These are phyloP conservation scores for Pentamera pediparva DNA, from an alignment of 53 echinoderm and acorn worm species.

Conservation along the genomic window DNA sequence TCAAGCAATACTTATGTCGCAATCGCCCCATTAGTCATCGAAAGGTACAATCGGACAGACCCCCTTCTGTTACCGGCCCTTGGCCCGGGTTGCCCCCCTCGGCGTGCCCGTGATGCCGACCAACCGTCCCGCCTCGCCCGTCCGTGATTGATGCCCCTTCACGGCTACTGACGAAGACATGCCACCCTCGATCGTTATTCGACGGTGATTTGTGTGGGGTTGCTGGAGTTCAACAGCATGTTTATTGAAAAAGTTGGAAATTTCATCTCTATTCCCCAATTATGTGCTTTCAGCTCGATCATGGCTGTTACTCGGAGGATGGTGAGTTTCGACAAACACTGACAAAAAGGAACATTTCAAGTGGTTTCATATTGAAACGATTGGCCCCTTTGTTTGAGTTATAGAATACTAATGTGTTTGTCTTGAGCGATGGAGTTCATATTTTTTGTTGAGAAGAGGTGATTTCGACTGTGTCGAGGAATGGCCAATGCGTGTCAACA, in stretches of 20 bases:
- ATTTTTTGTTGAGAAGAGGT: too few relatives aligned
- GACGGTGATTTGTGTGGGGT: conserved; percentile 5
- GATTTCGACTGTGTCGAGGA: too few relatives aligned
- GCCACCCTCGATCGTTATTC: not conserved
- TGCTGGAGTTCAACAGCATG: conserved; percentile 24
- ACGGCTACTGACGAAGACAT: not conserved
- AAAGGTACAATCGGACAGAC: not conserved
- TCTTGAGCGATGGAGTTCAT: too few relatives aligned
- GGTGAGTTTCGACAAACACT: too few relatives aligned
- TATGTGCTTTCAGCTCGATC: not conserved
- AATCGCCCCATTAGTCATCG: conserved; percentile 28
- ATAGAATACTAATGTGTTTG: too few relatives aligned
- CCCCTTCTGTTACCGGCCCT: not conserved
- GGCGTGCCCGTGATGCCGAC: not conserved
- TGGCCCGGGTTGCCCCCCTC: conserved; percentile 1
- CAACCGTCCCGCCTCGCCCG: not conserved
- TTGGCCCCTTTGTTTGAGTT: too few relatives aligned
- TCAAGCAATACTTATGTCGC: conserved; percentile 21
- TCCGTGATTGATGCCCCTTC: not conserved
- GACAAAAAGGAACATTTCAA: too few relatives aligned
- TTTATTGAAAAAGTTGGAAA: conserved; percentile 33
- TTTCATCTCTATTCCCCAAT: conserved; percentile 10
- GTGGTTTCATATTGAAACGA: not conserved
- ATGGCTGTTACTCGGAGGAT: not conserved
- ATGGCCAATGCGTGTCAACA: too few relatives aligned